Evolutionary conservation across 2,888 invertebrate genomes (phyloP).

Genomic region (Thyatira batis): DNA sequence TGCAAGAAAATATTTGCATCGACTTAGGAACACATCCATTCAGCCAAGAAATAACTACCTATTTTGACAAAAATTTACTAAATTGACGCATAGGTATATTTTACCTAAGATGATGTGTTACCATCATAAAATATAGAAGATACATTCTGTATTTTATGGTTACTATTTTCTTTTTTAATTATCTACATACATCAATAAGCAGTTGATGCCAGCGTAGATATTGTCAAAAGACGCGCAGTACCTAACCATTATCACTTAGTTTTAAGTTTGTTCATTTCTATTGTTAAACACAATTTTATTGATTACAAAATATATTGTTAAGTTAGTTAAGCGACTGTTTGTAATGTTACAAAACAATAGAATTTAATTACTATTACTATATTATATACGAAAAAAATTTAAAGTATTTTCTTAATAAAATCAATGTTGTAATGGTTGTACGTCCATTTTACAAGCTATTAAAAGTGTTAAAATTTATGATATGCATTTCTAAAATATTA

Average conservation of each 20-base stretch:
- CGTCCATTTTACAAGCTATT: slow-evolving; percentile 71
- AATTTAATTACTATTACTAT: slow-evolving; percentile 26
- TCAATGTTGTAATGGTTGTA: slow-evolving; percentile 60
- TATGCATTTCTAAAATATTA: slow-evolving; percentile 63
- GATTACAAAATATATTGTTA: slow-evolving; percentile 57
- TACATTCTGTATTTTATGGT: too few species aligned
- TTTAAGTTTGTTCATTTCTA: slow-evolving; percentile 25
- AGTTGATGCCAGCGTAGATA: slow-evolving; percentile 33
- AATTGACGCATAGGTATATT: too few species aligned
- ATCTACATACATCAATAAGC: slow-evolving; percentile 36
- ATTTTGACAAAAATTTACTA: too few species aligned
- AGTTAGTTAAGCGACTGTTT: slow-evolving; percentile 72
- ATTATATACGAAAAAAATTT: slow-evolving; percentile 26
- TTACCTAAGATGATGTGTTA: too few species aligned
- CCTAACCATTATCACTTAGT: slow-evolving; percentile 33
- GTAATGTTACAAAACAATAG: slow-evolving; percentile 58
- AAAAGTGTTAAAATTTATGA: slow-evolving; percentile 46
- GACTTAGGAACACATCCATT: neutral
- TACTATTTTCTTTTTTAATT: slow-evolving; percentile 22
- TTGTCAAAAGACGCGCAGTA: slow-evolving; percentile 42
- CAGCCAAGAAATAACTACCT: neutral
- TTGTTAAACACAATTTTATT: slow-evolving; percentile 44
- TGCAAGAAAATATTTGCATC: neutral
- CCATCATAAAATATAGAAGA: too few species aligned
- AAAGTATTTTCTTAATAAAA: slow-evolving; percentile 65